Base-by-base conservation (phyloP, 2,113 vertebrate species). In the Rhinopithecus roxellana region DNA sequence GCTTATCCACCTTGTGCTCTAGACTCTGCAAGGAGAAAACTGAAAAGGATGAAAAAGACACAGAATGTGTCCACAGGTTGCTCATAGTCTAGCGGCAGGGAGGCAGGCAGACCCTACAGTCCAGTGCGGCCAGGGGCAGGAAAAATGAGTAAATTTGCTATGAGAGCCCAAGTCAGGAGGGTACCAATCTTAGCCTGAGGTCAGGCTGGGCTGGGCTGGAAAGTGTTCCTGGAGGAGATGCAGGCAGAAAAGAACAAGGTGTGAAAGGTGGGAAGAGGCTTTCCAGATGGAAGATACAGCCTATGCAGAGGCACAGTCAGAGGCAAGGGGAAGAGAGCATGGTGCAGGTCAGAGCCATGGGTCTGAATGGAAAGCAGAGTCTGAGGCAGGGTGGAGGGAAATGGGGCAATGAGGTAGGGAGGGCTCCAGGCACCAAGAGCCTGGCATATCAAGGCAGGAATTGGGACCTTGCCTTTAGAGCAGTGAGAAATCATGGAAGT, bases 51-150 rank as follows among this genome's bases (percentile, higher is more conserved):
- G 38, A 43, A 57, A 38, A 50, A 43, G 38, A 48, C 32, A 6
- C 2, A 67, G 8, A n/a, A 61, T 10, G 35, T 10, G 2, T 9
- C 6, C 22, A 1, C 6, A 7, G 0, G 0, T 7, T 59, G 25
- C 70, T 80, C 45, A 4, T 18, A 43, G 64, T 64, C n/a, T 35
- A 14, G 23, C 27, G 22, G 35, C 0, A 4, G 50, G 30, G 40
- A 20, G 0, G 1, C 35, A 40, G 52, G 48, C 35, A 50, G 27
- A 17, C 4, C 52, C 20, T 93, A 25, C 8, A 13, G 20, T 18
- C 12, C 14, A 23, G 25, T 2, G 11, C 45, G 72, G 17, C 3
- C 14, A 35, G 35, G 61, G 10, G 12, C 6, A 5, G 25, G 57
- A 67, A 12, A 69, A 27, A 20, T 18, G 1, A 43, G n/a, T 12